Evolutionary conservation across 2,797 vertebrate genomes (phyloP), one percentile per base, ranked within the genome.

Genomic region (Ibycter americanus): DNA sequence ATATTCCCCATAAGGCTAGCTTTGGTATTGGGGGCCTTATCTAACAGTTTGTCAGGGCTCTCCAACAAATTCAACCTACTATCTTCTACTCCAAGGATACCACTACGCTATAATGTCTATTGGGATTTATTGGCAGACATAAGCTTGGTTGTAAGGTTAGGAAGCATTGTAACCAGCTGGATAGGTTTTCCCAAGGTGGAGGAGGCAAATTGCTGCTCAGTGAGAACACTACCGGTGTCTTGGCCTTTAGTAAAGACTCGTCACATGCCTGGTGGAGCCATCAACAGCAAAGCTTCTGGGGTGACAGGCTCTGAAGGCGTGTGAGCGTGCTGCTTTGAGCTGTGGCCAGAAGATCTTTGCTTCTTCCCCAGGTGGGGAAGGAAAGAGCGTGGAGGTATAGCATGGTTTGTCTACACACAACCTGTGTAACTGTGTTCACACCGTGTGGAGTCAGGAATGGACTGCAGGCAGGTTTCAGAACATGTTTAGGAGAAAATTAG

Each of bases 381-480:
- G 32, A 76, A 78, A 70, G 13, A 52, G 9, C 2, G 7, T 2
- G 8, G 22, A 70, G n/a, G 58, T 79, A 44, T 0, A 46, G 9
- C 31, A 32, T 3, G 8, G 61, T 54, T 54, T 54, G 46, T 44
- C 42, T 38, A 12, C 46, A 11, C 9, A 25, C 49, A 90, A 38
- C 7, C 18, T 17, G 2, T 12, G 15, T 62, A 32, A 16, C 31
- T 36, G 4, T 46, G 38, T 40, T 73, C 47, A n/a, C 7, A 26
- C 5, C 21, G 2, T 0, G 3, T 11, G 8, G 25, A 56, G 5
- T 71, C 21, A 52, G 70, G 21, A 83, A 47, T 1, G 5, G 58
- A 70, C 15, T 47, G 25, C 7, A 55, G 36, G 12, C 2, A 51
- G 11, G n/a, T 44, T 83, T 82, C 58, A 52, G 44, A 70, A 46